Evolutionary conservation across 1,140 invertebrate genomes (phyloP).

Genomic region (Drosophila bocqueti): DNA sequence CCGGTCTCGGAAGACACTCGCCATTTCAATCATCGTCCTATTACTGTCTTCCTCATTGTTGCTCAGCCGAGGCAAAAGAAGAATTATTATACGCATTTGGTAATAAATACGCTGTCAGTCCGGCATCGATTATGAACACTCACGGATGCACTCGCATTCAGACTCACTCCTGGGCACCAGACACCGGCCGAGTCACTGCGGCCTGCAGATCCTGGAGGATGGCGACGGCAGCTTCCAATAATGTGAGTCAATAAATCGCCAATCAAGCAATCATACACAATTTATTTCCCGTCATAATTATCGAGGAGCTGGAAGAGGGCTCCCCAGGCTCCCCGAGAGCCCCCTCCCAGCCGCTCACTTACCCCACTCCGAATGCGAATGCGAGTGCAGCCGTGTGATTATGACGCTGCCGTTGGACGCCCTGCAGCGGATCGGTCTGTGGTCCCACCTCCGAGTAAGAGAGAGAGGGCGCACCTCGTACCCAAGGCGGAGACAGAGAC

Average conservation of each 20-base stretch:
- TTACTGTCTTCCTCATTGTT: slow-evolving; percentile 27
- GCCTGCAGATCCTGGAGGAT: slow-evolving; percentile 23
- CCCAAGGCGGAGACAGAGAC: slow-evolving; percentile 27
- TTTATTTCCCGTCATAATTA: slow-evolving; percentile 85
- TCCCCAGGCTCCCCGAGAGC: slow-evolving; percentile 8
- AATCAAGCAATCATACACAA: slow-evolving; percentile 85
- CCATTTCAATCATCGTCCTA: slow-evolving; percentile 69
- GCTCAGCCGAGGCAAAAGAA: slow-evolving; percentile 24
- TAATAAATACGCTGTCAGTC: slow-evolving; percentile 82
- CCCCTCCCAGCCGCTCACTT: slow-evolving; percentile 23
- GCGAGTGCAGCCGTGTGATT: slow-evolving; percentile 74
- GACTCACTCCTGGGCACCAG: slow-evolving; percentile 20
- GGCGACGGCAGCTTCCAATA: slow-evolving; percentile 78
- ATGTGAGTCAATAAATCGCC: slow-evolving; percentile 85
- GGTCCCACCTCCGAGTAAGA: slow-evolving; percentile 31
- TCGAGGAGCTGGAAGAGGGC: slow-evolving; percentile 56
- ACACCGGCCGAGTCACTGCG: background rate
- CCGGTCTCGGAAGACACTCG: slow-evolving; percentile 54
- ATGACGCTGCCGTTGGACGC: slow-evolving; percentile 80
- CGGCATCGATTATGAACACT: slow-evolving; percentile 79
- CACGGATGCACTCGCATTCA: slow-evolving; percentile 70
- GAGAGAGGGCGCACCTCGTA: slow-evolving; percentile 3
- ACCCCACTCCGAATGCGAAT: slow-evolving; percentile 16
- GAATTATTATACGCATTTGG: slow-evolving; percentile 69
- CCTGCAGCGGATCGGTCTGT: slow-evolving; percentile 67